Conservation (phyloP, 2,888 invertebrate species). For the Parnassius smintheus region DNA sequence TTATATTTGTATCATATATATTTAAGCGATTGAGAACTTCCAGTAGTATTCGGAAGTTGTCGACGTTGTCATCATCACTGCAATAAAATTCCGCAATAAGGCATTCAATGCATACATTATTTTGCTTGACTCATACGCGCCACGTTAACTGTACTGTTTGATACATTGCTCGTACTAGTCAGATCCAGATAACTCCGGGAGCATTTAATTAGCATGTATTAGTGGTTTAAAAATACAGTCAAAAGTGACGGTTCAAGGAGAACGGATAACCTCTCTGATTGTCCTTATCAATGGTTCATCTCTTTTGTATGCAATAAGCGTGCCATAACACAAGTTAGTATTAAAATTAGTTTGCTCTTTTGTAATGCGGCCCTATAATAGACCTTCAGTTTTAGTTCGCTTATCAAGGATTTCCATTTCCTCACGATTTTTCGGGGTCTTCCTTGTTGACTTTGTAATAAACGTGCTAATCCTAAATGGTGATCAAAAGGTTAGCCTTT, state of each 20-base stretch:
- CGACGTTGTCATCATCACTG: too few relatives aligned
- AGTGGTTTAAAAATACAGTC: constrained; percentile 56
- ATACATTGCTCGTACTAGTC: constrained; percentile 38
- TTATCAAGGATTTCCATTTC: constrained; percentile 31
- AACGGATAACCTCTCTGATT: constrained; percentile 70
- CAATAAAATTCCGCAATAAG: too few relatives aligned
- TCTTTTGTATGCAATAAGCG: constrained; percentile 48
- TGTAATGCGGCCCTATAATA: constrained; percentile 29
- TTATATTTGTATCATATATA: too few relatives aligned
- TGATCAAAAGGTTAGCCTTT: constrained; percentile 18
- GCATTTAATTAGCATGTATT: constrained; percentile 58
- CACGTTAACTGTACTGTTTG: constrained; percentile 26
- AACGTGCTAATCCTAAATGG: constrained; percentile 19
- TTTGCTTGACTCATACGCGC: neutral
- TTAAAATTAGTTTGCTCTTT: constrained; percentile 46
- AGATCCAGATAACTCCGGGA: constrained; percentile 50
- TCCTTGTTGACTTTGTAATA: constrained; percentile 24
- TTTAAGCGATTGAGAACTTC: too few relatives aligned
- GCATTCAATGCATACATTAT: too few relatives aligned
- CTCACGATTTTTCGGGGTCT: constrained; percentile 28
- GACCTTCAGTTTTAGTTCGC: constrained; percentile 30
- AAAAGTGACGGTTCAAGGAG: constrained; percentile 70
- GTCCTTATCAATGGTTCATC: constrained; percentile 62
- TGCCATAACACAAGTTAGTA: constrained; percentile 47
- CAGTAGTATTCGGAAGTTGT: too few relatives aligned